Base-by-base conservation (phyloP, 2,888 invertebrate species). In the Euzophera pinguis region DNA sequence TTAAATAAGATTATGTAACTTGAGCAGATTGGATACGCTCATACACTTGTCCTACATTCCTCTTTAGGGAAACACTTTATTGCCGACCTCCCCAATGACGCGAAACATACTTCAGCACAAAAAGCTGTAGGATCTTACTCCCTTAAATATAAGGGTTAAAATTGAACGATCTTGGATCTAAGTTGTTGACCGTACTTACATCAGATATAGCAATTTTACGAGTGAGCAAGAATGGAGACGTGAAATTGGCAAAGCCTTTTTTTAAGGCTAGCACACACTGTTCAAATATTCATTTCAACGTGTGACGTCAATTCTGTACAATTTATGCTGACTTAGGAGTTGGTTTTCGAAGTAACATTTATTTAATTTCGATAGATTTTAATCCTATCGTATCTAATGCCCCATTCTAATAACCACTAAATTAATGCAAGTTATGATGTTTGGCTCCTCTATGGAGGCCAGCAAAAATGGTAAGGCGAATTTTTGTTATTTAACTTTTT, bases 151-250 rank as follows among this genome's bases (percentile, higher is more conserved):
- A 51, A 51, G 42, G 43, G 17, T 22, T 7, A 35, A 22, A 35
- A 43, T 22, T 35, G 35, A 37, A 37, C 14, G 10, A 42, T 6
- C 5, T 10, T 13, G 9, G 10, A 13, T 37, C 37, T 17, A 13
- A 8, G 37, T 22, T 37, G 34, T 43, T 13, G 51, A 51, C 51
- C 51, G 51, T 51, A 51, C 51, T 51, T 51, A 43, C 42, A 51
- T 8, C 13, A 22, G 42, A 43, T 51, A 51, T 51, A 43, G 22
- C 51, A 8, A 43, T 51, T 51, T 43, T 43, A 51, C 51, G 51
- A 51, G 51, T 51, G 17, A 51, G 43, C 35, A 50, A 43, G 43
- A 51, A 35, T 43, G 43, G 43, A 27, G 42, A 27, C 43, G 42
- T 37, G 51, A 51, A 51, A 51, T 51, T 51, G 51, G 35, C 14